Evolutionary conservation across 1,140 invertebrate species (phyloP), one percentile per base, ranked within the genome.

Genomic region (Zaprionus ghesquierei): DNA sequence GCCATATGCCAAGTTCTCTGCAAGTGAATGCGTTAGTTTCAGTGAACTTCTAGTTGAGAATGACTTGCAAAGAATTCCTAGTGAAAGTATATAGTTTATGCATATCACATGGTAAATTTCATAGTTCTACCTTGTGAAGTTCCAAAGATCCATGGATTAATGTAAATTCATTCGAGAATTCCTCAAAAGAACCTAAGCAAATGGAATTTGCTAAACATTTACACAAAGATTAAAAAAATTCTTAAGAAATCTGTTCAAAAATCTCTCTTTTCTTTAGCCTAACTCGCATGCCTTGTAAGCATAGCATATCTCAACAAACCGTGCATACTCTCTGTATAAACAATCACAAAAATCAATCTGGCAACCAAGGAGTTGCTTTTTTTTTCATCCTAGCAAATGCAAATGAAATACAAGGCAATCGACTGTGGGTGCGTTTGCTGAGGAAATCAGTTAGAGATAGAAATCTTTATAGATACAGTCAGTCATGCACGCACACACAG

Each of bases 381-480:
- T 51, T n/a, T 51, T 15, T 0, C n/a, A n/a, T 13, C 13, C 13
- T 13, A 33, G 58, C 2, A 46, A 65, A 56, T 58, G 53, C 23
- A 31, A 53, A 53, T 53, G 31, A 71, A 65, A 65, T 50, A 46
- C 51, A 15, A 51, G 33, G 33, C 75, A 81, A 84, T 84, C 63
- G 79, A 79, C 56, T 79, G 75, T 75, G 62, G 58, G 66, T 77
- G 73, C 70, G 65, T 53, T 60, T 64, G 63, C 31, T 60, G 65
- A 51, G 62, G 51, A 73, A 76, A 80, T 71, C 69, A 66, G 27
- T 27, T 23, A 22, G 10, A 49, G 23, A 54, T 46, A 75, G 22
- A 33, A 56, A 60, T 53, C 38, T 44, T 12, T 46, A 46, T 46
- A 62, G 44, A 61, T 53, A 58, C 46, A 49, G 46, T 33, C 31